phyloP scores from a whole-genome alignment of 2,888 invertebrate genomes.

The Lasioglossum leucozonium region DNA sequence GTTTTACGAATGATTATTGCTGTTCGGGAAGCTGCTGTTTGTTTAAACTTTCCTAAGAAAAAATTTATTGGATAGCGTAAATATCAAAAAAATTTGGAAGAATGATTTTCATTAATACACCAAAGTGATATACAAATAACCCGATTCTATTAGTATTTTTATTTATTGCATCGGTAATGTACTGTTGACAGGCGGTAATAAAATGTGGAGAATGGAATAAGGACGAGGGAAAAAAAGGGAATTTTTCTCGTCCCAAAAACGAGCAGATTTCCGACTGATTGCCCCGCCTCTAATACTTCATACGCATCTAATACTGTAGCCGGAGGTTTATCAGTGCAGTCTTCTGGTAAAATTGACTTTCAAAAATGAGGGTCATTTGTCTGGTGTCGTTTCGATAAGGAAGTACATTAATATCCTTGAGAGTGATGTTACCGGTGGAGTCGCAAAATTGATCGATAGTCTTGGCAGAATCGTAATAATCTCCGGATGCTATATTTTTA shows the following conservation, averaged over 20 bases:
- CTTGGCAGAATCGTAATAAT: not conserved
- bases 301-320: not conserved
- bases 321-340: not conserved
- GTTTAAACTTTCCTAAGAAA: too few species aligned
- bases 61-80: not conserved
- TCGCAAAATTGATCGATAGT: constrained; percentile 5
- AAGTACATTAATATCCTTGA: constrained; percentile 6
- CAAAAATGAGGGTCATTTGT: constrained; percentile 17
- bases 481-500: not conserved
- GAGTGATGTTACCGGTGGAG: not conserved
- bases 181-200: not conserved
- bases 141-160: not conserved
- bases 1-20: not conserved
- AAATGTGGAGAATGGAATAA: not conserved
- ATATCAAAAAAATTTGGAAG: not conserved
- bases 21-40: not conserved
- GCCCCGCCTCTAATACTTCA: not conserved
- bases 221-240: not conserved
- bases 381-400: constrained; percentile 12
- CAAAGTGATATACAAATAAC: not conserved
- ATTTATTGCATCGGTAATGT: not conserved
- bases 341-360: not conserved
- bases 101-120: not conserved
- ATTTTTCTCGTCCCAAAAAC: not conserved
- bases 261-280: constrained; percentile 1